Conservation (phyloP, 2,113 vertebrate genomes). For the Corythornis cristatus region DNA sequence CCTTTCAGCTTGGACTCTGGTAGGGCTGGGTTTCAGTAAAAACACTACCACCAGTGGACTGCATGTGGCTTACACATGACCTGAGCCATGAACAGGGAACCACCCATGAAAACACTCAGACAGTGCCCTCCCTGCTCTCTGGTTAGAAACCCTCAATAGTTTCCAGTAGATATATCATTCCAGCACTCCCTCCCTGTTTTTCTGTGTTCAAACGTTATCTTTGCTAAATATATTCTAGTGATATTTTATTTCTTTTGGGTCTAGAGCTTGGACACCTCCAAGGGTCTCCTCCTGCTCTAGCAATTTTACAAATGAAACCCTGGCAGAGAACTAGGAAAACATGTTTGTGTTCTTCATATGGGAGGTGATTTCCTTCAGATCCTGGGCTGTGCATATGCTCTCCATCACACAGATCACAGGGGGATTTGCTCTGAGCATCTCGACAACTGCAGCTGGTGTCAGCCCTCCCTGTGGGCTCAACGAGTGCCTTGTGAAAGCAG, state of each 20-base stretch:
- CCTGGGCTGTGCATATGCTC: not conserved
- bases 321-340: not conserved
- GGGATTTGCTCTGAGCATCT: not conserved
- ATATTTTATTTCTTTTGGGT: not conserved
- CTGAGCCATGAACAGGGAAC: not conserved
- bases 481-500: not conserved
- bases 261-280: not conserved
- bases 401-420: not conserved
- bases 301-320: not conserved
- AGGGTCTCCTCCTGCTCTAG: not conserved
- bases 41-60: fast-evolving
- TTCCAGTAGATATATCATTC: fast-evolving
- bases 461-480: not conserved
- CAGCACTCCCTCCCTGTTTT: not conserved
- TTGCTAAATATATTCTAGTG: not conserved
- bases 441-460: not conserved
- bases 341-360: not conserved
- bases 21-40: not conserved
- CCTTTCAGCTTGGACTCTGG: not conserved
- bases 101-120: not conserved
- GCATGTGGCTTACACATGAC: not conserved
- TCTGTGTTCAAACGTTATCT: not conserved
- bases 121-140: not conserved
- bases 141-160: not conserved
- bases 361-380: conserved; percentile 2